A percentile compares a stretch with the other conserved stretches of the same genome.
These are phyloP conservation scores for Avahi laniger DNA, from an alignment of 2,797 vertebrate genomes.

Conservation along the genomic window DNA sequence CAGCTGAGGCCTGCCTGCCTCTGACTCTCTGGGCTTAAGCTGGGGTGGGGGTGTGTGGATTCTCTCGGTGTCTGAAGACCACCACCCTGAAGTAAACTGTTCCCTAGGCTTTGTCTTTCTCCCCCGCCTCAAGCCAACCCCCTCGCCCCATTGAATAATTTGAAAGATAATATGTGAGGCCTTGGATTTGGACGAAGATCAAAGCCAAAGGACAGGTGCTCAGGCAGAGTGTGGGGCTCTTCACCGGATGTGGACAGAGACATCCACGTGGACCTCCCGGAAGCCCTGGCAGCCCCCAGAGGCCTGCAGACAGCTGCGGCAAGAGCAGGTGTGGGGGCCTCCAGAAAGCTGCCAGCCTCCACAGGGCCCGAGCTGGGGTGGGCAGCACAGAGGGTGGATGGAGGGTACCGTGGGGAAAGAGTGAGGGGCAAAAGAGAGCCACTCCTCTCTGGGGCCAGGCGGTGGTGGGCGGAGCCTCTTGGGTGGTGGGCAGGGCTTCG, in stretches of 20 bases:
- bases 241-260: constrained; percentile 56
- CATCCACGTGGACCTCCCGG: constrained; percentile 53
- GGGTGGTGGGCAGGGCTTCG: neutral
- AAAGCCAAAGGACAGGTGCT: constrained; percentile 75
- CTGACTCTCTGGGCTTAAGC: neutral
- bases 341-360: constrained; percentile 49
- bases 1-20: neutral
- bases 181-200: constrained; percentile 64
- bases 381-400: neutral
- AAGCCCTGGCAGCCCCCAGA: constrained; percentile 19
- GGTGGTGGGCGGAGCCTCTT: neutral
- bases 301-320: constrained; percentile 66
- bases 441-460: rapidly evolving
- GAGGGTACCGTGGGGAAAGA: neutral
- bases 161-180: neutral
- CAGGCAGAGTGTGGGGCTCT: neutral
- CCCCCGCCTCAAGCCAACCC: too few species aligned
- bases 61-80: neutral
- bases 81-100: neutral
- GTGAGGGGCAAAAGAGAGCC: neutral
- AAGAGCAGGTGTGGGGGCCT: constrained; percentile 71
- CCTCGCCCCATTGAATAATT: neutral
- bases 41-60: neutral
- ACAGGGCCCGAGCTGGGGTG: rapidly evolving
- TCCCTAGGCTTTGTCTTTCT: neutral